These are phyloP conservation scores for Mormyrus lacerda DNA, from an alignment of 2,113 vertebrate species.

Conservation along the genomic window DNA sequence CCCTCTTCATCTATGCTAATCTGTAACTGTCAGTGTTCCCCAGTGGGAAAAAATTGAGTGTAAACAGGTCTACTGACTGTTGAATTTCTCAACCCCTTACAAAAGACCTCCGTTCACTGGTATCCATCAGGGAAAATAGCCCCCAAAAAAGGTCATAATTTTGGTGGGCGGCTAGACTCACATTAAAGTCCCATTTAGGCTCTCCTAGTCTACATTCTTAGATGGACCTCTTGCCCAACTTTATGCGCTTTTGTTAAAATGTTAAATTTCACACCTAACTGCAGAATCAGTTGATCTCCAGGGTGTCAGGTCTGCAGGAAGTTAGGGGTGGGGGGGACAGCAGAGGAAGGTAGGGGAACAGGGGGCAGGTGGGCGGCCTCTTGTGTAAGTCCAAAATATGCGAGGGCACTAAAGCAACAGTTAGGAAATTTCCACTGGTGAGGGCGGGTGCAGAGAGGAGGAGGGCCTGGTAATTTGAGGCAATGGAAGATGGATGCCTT, in stretches of 20 bases:
- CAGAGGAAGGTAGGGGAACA: conserved; percentile 11
- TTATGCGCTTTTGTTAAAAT: conserved; percentile 41
- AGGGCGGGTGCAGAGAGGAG: not conserved
- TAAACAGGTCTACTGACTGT: conserved; percentile 8
- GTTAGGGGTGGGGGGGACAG: not conserved
- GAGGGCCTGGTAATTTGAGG: conserved; percentile 37
- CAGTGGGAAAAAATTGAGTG: not conserved
- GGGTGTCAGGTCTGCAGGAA: conserved; percentile 33
- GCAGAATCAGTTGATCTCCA: conserved; percentile 38
- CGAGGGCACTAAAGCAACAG: conserved; percentile 28
- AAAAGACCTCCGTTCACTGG: not conserved
- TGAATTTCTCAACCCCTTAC: conserved; percentile 25
- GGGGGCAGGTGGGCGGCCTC: conserved; percentile 14
- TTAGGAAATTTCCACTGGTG: conserved; percentile 64
- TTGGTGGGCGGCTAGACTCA: conserved; percentile 1
- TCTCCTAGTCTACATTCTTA: conserved; percentile 26
- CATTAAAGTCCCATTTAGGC: conserved; percentile 53
- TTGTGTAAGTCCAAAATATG: conserved; percentile 37
- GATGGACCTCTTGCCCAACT: conserved; percentile 35
- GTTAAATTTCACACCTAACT: conserved; percentile 61
- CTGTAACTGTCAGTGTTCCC: not conserved
- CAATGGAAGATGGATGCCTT: conserved; percentile 50
- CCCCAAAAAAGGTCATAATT: not conserved
- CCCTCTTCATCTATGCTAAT: not conserved
- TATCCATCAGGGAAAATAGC: not conserved